Base-by-base conservation (phyloP, 2,888 invertebrate genomes). In the Corbicula japonica region DNA sequence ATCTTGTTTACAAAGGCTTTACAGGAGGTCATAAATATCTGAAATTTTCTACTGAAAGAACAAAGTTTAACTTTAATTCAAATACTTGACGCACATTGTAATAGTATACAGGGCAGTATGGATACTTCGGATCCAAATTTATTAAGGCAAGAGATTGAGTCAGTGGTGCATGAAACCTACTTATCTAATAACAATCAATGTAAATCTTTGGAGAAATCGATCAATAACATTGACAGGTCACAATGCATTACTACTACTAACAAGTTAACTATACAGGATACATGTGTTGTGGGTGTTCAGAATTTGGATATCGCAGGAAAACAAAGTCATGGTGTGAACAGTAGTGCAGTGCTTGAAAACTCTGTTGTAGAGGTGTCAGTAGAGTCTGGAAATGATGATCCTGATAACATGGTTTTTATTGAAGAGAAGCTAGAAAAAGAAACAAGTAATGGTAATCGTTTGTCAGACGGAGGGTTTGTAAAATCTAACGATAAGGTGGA, bases 111-210 rank as follows among this genome's bases (percentile, higher is more conserved):
- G n/a, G n/a, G n/a, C n/a, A n/a, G n/a, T n/a, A n/a, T n/a, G n/a
- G n/a, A n/a, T n/a, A n/a, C n/a, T n/a, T n/a, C n/a, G n/a, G n/a
- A n/a, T n/a, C n/a, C n/a, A n/a, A n/a, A n/a, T n/a, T n/a, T n/a
- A n/a, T n/a, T n/a, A n/a, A n/a, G n/a, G n/a, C n/a, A n/a, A n/a
- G n/a, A n/a, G n/a, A n/a, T n/a, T n/a, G n/a, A n/a, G n/a, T n/a
- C n/a, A 52, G 54, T 38, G 18, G 23, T 41, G 52, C 35, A 35
- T 54, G 28, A 38, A 41, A 35, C 21, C 35, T 26, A 38, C 26
- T 52, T 66, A 66, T n/a, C 35, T 58, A 66, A 54, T 66, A 52
- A 54, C 52, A 66, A 28, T 54, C 38, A 28, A 28, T 38, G 54
- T 66, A 66, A 41, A 41, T 15, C 52, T 66, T 38, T 41, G 32